phyloP scores from a whole-genome alignment of 2,113 vertebrate genomes.

The Serinus canaria region DNA sequence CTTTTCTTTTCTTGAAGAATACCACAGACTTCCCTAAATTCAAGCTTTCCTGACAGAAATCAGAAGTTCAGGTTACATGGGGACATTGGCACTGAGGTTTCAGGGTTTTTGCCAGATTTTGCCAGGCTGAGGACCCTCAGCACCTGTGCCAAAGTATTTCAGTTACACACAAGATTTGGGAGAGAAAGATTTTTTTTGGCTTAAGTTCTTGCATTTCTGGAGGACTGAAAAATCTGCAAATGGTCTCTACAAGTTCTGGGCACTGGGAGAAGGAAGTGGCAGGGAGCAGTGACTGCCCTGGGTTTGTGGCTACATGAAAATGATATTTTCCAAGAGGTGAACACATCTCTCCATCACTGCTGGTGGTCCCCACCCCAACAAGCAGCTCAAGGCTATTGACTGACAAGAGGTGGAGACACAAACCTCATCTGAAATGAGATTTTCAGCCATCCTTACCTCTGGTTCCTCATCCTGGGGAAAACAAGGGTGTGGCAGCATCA shows the following conservation, averaged over 20 bases:
- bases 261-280: neutral
- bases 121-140: neutral
- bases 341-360: neutral
- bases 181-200: neutral
- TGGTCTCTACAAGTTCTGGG: neutral
- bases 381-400: neutral
- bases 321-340: neutral
- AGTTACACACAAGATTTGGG: neutral
- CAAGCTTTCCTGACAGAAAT: neutral
- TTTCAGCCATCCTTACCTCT: neutral
- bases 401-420: neutral
- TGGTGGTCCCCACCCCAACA: rapidly evolving
- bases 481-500: neutral
- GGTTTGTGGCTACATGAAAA: neutral
- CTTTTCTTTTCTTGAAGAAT: neutral
- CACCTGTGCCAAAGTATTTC: neutral
- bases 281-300: neutral
- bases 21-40: neutral
- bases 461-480: neutral
- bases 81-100: neutral
- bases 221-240: neutral
- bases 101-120: neutral
- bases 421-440: neutral
- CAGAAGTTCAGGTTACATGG: neutral
- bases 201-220: neutral